A percentile compares a stretch with the other conserved stretches of the same genome.
Conservation (phyloP, 2,113 vertebrate genomes). For the Silurus meridionalis region DNA sequence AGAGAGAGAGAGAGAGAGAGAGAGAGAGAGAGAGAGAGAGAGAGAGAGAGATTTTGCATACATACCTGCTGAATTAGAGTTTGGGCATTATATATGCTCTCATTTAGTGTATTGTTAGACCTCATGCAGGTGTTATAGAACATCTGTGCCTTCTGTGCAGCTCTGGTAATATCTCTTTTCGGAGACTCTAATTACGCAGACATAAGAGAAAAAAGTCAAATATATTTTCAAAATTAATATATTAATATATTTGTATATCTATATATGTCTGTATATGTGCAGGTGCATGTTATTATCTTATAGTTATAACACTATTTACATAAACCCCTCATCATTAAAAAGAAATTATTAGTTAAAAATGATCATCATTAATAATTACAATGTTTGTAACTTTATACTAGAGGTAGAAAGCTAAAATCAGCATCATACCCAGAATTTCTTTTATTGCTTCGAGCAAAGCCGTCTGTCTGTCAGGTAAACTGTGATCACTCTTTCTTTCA, state of each 20-base stretch:
- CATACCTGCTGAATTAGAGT: background rate
- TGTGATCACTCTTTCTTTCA: background rate
- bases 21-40: too few species aligned
- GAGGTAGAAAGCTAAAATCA: background rate
- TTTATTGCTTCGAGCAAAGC: slow-evolving; percentile 62
- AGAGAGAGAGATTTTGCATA: background rate
- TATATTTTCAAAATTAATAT: background rate
- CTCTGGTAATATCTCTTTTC: slow-evolving; percentile 54
- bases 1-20: too few species aligned
- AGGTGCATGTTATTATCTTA: background rate
- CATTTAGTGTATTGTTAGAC: slow-evolving; percentile 12
- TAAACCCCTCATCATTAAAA: background rate
- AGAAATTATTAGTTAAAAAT: background rate
- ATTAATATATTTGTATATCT: too few species aligned
- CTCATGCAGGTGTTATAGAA: slow-evolving; percentile 83
- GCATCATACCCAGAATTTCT: slow-evolving; percentile 67
- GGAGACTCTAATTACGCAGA: slow-evolving; percentile 26
- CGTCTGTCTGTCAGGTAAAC: slow-evolving; percentile 59
- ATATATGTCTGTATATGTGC: background rate
- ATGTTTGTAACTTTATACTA: background rate
- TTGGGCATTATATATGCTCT: slow-evolving; percentile 12
- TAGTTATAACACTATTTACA: background rate
- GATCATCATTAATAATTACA: background rate
- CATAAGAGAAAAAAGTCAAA: slow-evolving; percentile 9
- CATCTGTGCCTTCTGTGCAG: slow-evolving; percentile 76